Conservation (phyloP, 2,888 invertebrate genomes). For the Scaptomyza reducta region DNA sequence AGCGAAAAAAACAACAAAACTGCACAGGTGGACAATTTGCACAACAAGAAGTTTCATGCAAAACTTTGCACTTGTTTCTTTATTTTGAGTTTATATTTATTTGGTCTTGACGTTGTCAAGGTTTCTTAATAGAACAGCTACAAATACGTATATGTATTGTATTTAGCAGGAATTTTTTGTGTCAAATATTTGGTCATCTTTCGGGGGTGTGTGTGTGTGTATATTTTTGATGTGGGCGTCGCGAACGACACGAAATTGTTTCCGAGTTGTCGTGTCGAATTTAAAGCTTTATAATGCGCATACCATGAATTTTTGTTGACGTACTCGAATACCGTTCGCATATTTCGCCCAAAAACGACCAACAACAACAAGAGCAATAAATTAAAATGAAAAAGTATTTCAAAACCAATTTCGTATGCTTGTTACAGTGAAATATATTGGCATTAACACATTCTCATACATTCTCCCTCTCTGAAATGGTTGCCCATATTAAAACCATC, state of each 20-base stretch:
- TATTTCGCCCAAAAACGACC: constrained; percentile 48
- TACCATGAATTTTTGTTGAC: constrained; percentile 81
- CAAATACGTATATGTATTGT: constrained; percentile 28
- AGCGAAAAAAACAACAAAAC: constrained; percentile 43
- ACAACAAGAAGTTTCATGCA: constrained; percentile 51
- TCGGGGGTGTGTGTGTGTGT: constrained; percentile 2
- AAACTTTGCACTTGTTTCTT: constrained; percentile 53
- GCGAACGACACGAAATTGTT: constrained; percentile 68
- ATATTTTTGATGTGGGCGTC: constrained; percentile 68
- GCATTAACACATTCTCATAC: constrained; percentile 22
- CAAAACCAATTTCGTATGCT: constrained; percentile 50
- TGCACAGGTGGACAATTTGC: constrained; percentile 78
- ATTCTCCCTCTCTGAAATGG: constrained; percentile 27
- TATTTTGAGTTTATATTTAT: constrained; percentile 41
- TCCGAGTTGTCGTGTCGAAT: constrained; percentile 79
- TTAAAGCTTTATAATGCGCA: constrained; percentile 78
- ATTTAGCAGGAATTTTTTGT: constrained; percentile 70
- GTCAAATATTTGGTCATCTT: constrained; percentile 49
- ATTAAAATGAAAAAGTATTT: constrained; percentile 31
- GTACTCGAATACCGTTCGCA: constrained; percentile 77
- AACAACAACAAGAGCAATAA: constrained; percentile 12
- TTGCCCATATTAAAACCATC: constrained; percentile 48
- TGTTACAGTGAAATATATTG: constrained; percentile 62
- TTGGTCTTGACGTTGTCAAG: constrained; percentile 76
- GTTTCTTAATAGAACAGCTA: constrained; percentile 59